Evolutionary conservation across 1,140 invertebrate genomes (phyloP).

Genomic region (Nixonia krombeini): DNA sequence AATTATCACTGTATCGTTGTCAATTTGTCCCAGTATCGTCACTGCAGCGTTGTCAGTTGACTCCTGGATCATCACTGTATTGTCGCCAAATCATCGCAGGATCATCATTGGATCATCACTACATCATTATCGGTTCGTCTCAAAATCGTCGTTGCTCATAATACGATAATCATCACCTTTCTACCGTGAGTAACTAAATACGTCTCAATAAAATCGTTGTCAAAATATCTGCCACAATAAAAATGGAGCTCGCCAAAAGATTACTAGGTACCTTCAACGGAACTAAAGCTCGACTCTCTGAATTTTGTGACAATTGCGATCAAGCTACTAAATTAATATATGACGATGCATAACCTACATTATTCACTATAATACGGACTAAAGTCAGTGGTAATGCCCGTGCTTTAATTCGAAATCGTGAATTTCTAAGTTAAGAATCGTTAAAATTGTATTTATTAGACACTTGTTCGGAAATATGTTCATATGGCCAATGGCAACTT

Average conservation of each 20-base stretch:
- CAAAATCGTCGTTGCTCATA: too few relatives aligned
- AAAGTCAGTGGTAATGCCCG: slow-evolving; percentile 24
- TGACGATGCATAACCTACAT: background rate
- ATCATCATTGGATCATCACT: too few relatives aligned
- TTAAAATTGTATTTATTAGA: slow-evolving; percentile 19
- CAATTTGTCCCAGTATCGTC: too few relatives aligned
- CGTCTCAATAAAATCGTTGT: too few relatives aligned
- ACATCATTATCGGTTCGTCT: too few relatives aligned
- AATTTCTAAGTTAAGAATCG: slow-evolving; percentile 9
- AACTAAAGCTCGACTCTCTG: slow-evolving; percentile 11
- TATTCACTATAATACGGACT: slow-evolving; percentile 24
- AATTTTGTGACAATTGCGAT: slow-evolving; percentile 32
- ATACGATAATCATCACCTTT: too few relatives aligned
- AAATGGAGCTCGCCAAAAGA: slow-evolving; percentile 19
- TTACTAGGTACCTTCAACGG: slow-evolving; percentile 18
- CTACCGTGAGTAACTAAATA: too few relatives aligned
- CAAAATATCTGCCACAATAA: background rate
- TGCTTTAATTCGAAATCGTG: slow-evolving; percentile 16
- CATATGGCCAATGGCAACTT: slow-evolving; percentile 27
- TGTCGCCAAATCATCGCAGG: too few relatives aligned
- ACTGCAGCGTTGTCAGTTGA: too few relatives aligned
- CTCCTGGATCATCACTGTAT: too few relatives aligned
- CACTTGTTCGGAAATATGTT: slow-evolving; percentile 19
- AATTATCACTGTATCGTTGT: too few relatives aligned
- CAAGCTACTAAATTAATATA: slow-evolving; percentile 10